Conservation (phyloP, 2,113 vertebrate genomes). For the Passer domesticus region DNA sequence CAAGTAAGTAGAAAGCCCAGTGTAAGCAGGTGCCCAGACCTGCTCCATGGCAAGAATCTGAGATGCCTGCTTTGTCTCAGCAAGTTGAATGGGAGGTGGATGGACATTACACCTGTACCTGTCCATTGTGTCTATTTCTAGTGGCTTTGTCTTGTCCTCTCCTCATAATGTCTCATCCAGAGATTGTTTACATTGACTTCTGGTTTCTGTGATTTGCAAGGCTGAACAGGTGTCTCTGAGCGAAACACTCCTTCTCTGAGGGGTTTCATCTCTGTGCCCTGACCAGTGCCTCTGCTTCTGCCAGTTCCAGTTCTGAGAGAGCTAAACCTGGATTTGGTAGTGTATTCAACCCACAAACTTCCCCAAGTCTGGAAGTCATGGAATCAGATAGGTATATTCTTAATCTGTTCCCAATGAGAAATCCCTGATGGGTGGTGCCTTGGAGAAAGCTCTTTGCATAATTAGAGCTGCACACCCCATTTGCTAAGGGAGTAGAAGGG, state of each 20-base stretch:
- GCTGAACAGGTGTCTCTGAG: background rate
- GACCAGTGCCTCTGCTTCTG: background rate
- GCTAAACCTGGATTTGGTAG: conserved; percentile 43
- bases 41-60: background rate
- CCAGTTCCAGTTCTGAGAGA: background rate
- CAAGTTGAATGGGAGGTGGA: background rate
- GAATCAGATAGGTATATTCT: conserved; percentile 78
- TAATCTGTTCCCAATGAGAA: conserved; percentile 83
- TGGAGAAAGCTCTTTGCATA: conserved; percentile 75
- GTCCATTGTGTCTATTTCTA: background rate
- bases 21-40: background rate
- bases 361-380: conserved; percentile 76
- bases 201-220: background rate
- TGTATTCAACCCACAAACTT: conserved; percentile 79
- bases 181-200: background rate
- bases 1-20: background rate
- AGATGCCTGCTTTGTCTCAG: background rate
- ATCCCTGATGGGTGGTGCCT: conserved; percentile 77
- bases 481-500: conserved; percentile 17
- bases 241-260: background rate
- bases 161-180: background rate
- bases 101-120: background rate
- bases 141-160: background rate
- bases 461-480: conserved; percentile 75
- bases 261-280: background rate